Evolutionary conservation across 2,888 invertebrate genomes (phyloP).

Genomic region (Steinernema scapterisci): DNA sequence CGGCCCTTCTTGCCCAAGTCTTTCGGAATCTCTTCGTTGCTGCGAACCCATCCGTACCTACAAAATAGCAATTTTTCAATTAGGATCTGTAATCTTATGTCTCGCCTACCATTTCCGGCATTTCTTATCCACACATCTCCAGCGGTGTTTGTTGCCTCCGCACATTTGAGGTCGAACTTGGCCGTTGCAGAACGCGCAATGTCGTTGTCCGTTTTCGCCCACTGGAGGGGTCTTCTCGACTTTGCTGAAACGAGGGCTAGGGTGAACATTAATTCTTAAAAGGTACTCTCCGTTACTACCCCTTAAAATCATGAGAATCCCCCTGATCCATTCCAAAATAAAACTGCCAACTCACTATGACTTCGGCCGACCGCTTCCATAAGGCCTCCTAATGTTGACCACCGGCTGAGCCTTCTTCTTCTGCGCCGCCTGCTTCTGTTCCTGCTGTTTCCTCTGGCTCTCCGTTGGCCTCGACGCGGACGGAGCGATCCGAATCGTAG

Average conservation of each 20-base stretch:
- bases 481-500: conserved; percentile 13
- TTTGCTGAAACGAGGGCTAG: conserved; percentile 47
- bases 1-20: conserved; percentile 56
- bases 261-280: not conserved
- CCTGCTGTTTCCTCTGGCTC: conserved; percentile 23
- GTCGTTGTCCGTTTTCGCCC: conserved; percentile 50
- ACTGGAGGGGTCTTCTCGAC: conserved; percentile 64
- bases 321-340: too few relatives aligned
- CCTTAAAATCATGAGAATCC: too few relatives aligned
- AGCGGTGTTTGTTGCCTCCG: conserved; percentile 55
- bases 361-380: conserved; percentile 41
- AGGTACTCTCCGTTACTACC: not conserved
- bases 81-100: not conserved
- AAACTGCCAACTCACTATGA: conserved; percentile 43
- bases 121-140: conserved; percentile 66
- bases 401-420: conserved; percentile 32
- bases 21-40: conserved; percentile 61
- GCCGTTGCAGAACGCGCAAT: conserved; percentile 58
- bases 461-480: not conserved
- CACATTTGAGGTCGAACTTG: conserved; percentile 64
- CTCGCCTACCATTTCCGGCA: conserved; percentile 61
- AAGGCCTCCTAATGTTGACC: conserved; percentile 14
- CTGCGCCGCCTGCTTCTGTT: conserved; percentile 26
- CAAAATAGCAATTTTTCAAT: not conserved
- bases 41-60: conserved; percentile 64